Percentiles rank a stretch among this genome's conserved stretches.
Evolutionary conservation across 2,797 vertebrate genomes (phyloP).

Genomic region (Sarcoramphus papa): DNA sequence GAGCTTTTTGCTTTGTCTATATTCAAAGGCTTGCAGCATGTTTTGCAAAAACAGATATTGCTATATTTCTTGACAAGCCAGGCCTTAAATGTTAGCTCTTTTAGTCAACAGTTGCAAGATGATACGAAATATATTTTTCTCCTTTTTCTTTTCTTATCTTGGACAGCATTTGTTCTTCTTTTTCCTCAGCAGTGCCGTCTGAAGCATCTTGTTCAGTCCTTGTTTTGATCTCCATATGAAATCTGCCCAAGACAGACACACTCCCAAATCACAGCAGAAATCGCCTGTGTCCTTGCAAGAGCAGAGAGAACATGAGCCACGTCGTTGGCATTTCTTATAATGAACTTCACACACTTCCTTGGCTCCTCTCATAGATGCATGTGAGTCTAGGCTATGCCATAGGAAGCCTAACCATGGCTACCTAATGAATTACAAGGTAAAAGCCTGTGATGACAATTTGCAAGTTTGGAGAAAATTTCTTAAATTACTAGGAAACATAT

Average conservation of each 20-base stretch:
- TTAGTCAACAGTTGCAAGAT: not conserved
- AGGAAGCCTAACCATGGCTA: not conserved
- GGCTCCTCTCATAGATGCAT: not conserved
- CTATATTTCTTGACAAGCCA: not conserved
- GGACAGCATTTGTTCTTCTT: not conserved
- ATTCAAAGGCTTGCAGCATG: not conserved
- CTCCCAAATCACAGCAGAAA: not conserved
- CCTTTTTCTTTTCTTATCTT: not conserved
- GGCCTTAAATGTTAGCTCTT: not conserved
- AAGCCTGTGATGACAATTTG: not conserved
- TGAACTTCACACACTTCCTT: not conserved
- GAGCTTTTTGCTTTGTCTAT: not conserved
- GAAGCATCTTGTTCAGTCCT: not conserved
- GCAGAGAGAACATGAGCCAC: not conserved
- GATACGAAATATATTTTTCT: not conserved
- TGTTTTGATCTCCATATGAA: not conserved
- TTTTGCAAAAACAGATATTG: not conserved
- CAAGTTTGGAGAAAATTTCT: not conserved
- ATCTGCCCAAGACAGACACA: not conserved
- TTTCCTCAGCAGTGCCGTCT: not conserved
- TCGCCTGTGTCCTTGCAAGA: not conserved
- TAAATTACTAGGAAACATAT: not conserved
- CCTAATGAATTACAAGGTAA: not conserved
- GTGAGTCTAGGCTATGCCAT: fast-evolving
- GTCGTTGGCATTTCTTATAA: not conserved